Conservation (phyloP, 2,888 invertebrate genomes). For the Eudemis profundana region DNA sequence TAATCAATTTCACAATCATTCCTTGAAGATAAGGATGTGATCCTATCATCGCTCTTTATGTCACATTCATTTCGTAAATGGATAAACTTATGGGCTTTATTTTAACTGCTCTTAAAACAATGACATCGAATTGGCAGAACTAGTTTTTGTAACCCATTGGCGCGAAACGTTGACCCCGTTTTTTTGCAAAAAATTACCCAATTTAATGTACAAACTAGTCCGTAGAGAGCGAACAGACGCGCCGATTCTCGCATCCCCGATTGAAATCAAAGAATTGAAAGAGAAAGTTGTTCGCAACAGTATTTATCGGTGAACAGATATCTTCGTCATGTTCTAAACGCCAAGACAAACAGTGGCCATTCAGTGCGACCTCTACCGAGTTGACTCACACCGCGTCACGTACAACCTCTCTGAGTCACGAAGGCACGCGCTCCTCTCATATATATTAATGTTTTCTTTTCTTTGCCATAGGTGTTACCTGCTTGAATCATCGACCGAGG, state of each 20-base stretch:
- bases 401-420: slow-evolving; percentile 60
- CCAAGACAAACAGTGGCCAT: slow-evolving; percentile 54
- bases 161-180: slow-evolving; percentile 39
- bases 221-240: slow-evolving; percentile 25
- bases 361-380: slow-evolving; percentile 62
- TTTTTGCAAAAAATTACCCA: slow-evolving; percentile 29
- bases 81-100: slow-evolving; percentile 21
- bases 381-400: slow-evolving; percentile 75
- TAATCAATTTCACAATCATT: slow-evolving; percentile 11
- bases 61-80: slow-evolving; percentile 29
- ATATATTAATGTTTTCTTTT: slow-evolving; percentile 61
- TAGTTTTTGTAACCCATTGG: slow-evolving; percentile 33
- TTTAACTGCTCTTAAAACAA: slow-evolving; percentile 29
- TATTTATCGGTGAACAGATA: slow-evolving; percentile 25
- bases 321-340: slow-evolving; percentile 32
- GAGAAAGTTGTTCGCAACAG: slow-evolving; percentile 33
- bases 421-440: slow-evolving; percentile 63
- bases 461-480: slow-evolving; percentile 71
- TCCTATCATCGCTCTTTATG: slow-evolving; percentile 17
- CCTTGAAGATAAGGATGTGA: slow-evolving; percentile 28
- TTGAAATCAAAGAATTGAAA: slow-evolving; percentile 34
- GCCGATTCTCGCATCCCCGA: slow-evolving; percentile 18
- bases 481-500: slow-evolving; percentile 67
- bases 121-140: slow-evolving; percentile 28
- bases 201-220: slow-evolving; percentile 21